Conservation (phyloP, 2,888 invertebrate genomes). For the Orchesella flavescens region DNA sequence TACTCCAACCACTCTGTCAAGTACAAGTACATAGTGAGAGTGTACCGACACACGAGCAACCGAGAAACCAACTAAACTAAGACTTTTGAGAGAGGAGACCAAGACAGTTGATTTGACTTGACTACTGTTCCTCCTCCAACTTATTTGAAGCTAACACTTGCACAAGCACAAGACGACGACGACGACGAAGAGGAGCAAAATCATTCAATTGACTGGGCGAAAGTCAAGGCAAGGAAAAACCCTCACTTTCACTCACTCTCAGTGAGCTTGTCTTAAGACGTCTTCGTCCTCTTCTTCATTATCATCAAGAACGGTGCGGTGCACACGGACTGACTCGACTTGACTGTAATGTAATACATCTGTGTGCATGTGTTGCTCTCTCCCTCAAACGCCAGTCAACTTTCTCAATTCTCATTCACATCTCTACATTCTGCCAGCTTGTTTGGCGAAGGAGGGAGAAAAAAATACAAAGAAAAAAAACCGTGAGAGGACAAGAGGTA, state of each 20-base stretch:
- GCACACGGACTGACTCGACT: no score
- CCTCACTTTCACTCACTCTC: constrained; percentile 7
- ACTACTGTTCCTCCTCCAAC: no score
- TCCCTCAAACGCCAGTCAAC: neutral
- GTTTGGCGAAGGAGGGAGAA: neutral
- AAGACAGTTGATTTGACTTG: neutral
- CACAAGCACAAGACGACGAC: no score
- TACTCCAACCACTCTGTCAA: neutral
- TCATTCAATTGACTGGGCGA: neutral
- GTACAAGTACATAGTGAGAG: neutral
- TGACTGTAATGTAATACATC: neutral
- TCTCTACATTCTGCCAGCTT: neutral
- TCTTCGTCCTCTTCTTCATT: constrained; percentile 3
- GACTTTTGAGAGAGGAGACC: neutral
- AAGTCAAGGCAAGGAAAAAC: neutral
- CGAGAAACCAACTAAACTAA: neutral
- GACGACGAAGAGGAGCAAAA: no score
- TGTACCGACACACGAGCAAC: no score
- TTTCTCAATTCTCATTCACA: no score
- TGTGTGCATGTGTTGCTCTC: neutral
- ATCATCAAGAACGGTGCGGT: neutral
- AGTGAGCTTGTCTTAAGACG: constrained; percentile 1
- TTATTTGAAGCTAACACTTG: no score
- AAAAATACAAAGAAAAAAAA: neutral
- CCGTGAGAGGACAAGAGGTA: neutral